A percentile compares a stretch with the other conserved stretches of the same genome.
Evolutionary conservation across 2,113 vertebrate genomes (phyloP).

Genomic region (Chlorodrepanis virens): DNA sequence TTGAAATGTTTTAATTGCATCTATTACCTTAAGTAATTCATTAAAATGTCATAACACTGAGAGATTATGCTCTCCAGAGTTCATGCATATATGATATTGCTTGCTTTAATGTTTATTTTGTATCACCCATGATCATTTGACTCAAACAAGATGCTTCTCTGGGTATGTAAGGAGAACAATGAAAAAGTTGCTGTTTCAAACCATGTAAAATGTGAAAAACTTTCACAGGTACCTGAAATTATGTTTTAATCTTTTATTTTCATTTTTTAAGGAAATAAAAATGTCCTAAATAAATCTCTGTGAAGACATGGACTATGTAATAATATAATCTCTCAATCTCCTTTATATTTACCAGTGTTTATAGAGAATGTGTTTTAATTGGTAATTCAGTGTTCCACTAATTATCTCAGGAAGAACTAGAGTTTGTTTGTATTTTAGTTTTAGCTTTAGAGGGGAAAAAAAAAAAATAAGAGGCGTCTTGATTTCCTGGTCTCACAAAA

Average conservation of each 20-base stretch:
- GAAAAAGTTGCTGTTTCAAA: background rate
- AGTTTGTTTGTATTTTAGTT: background rate
- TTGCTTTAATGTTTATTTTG: background rate
- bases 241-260: background rate
- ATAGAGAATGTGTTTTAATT: background rate
- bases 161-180: background rate
- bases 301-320: background rate
- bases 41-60: conserved; percentile 2
- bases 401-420: background rate
- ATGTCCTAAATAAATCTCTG: background rate
- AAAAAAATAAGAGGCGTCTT: background rate
- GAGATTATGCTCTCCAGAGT: background rate
- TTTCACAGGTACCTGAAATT: background rate
- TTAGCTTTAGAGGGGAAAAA: background rate
- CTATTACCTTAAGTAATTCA: conserved; percentile 3
- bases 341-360: background rate
- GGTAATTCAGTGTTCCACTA: background rate
- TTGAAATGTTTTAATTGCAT: background rate
- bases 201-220: background rate
- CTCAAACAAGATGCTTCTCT: background rate
- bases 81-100: background rate
- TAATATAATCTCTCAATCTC: background rate
- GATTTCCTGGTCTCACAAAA: background rate
- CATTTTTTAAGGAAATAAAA: background rate
- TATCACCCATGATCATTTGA: background rate